phyloP scores from a whole-genome alignment of 1,140 invertebrate genomes.

The Drosophila guanche region DNA sequence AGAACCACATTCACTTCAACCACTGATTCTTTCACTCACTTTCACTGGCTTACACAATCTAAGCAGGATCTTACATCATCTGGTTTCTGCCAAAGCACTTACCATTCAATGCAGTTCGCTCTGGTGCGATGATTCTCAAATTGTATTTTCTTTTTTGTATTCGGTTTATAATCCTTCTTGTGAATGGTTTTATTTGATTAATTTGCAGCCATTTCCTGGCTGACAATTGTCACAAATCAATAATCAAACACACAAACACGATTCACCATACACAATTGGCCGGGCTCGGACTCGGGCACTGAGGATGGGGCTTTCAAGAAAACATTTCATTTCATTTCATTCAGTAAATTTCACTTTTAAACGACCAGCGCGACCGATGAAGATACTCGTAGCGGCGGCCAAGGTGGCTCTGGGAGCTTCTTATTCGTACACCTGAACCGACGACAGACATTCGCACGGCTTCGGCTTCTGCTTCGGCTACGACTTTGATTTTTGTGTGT shows the following conservation, averaged over 20 bases:
- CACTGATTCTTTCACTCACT: slow-evolving; percentile 8
- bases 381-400: slow-evolving; percentile 11
- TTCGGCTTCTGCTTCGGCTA: slow-evolving; percentile 8
- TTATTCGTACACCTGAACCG: slow-evolving; percentile 45
- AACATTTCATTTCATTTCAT: slow-evolving; percentile 79
- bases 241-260: slow-evolving; percentile 47
- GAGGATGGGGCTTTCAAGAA: slow-evolving; percentile 45
- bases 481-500: slow-evolving; percentile 4
- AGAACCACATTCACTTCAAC: background rate
- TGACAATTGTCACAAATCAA: slow-evolving; percentile 58
- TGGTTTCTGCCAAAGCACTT: slow-evolving; percentile 28
- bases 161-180: slow-evolving; percentile 29
- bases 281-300: slow-evolving; percentile 7
- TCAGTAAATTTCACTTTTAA: slow-evolving; percentile 82
- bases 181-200: slow-evolving; percentile 30
- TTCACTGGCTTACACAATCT: slow-evolving; percentile 32
- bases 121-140: slow-evolving; percentile 21
- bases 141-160: slow-evolving; percentile 11
- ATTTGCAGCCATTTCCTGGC: slow-evolving; percentile 52
- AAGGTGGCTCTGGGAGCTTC: slow-evolving; percentile 48
- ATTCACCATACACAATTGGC: slow-evolving; percentile 11
- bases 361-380: slow-evolving; percentile 47
- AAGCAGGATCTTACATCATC: slow-evolving; percentile 50
- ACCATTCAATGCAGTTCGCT: slow-evolving; percentile 49
- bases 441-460: slow-evolving; percentile 61